Base-by-base conservation (phyloP, 1,140 invertebrate species). In the Lasioglossum albipes region DNA sequence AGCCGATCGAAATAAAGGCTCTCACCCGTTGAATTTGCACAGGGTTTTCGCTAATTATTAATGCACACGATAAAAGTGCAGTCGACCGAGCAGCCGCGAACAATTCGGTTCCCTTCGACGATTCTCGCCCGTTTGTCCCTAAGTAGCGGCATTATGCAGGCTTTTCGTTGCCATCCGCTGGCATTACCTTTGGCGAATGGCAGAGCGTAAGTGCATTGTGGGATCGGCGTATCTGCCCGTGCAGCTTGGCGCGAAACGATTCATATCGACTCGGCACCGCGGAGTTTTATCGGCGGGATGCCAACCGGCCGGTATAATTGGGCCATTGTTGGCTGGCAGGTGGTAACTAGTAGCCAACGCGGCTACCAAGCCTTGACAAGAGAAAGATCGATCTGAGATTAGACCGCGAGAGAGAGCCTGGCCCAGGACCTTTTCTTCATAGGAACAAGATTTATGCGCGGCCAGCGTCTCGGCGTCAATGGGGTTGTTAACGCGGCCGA, bases 261-360 rank as follows among this genome's bases (percentile, higher is more conserved):
- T 77, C 64, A 41, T 81, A 81, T 81, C 79, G 74, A 81, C 65
- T 7, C 16, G 18, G 54, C 70, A 66, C n/a, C 61, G 67, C 67
- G 41, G 41, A 70, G 52, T 79, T 82, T 82, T 82, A 79, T 73
- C 81, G 81, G 52, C 75, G 69, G 16, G 62, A 66, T 52, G 75
- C 75, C 76, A 61, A 16, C 69, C 75, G 16, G 61, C 62, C 5
- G 22, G 59, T 73, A 79, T 82, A 82, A 82, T 82, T 82, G 81
- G 81, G 81, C 81, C 76, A 82, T 82, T 82, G 81, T 82, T 82
- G 76, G 73, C 81, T 79, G 77, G 76, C 81, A 82, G 81, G 81
- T 82, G 81, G 81, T 73, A 78, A 78, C 81, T 79, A 75, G 75
- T 62, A 68, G 36, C 36, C 70, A 16, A 27, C 27, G 54, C 65